Conservation (phyloP, 1,140 invertebrate genomes). For the Popillia japonica region DNA sequence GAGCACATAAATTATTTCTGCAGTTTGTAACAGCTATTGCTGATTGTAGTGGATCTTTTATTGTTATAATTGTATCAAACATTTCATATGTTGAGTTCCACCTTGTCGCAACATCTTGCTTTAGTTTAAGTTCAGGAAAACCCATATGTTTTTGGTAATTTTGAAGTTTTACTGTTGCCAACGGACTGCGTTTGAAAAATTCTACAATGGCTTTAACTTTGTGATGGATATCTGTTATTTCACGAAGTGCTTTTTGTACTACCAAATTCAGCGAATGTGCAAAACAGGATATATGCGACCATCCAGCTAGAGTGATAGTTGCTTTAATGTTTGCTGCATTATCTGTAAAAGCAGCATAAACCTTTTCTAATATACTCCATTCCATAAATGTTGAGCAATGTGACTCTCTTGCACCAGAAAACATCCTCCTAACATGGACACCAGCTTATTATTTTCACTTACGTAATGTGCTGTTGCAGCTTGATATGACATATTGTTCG, state of each 20-base stretch:
- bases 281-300: conserved; percentile 14
- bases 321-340: conserved; percentile 37
- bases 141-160: neutral
- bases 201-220: conserved; percentile 14
- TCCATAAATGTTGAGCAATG: conserved; percentile 13
- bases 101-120: conserved; percentile 6
- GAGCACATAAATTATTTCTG: neutral
- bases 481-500: conserved; percentile 16
- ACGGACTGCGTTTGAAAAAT: conserved; percentile 12
- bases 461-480: conserved; percentile 38
- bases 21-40: neutral
- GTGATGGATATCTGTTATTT: neutral
- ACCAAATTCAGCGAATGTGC: conserved; percentile 17
- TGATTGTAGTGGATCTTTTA: conserved; percentile 12
- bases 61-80: conserved; percentile 4
- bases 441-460: neutral
- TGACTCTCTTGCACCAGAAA: neutral
- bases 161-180: conserved; percentile 7
- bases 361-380: conserved; percentile 2
- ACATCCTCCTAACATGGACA: neutral
- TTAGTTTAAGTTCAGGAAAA: neutral
- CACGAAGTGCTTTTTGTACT: neutral
- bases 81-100: conserved; percentile 22
- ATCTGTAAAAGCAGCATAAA: conserved; percentile 9
- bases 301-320: neutral